phyloP scores from a whole-genome alignment of 2,888 invertebrate genomes.

The Drosophila mulleri region DNA sequence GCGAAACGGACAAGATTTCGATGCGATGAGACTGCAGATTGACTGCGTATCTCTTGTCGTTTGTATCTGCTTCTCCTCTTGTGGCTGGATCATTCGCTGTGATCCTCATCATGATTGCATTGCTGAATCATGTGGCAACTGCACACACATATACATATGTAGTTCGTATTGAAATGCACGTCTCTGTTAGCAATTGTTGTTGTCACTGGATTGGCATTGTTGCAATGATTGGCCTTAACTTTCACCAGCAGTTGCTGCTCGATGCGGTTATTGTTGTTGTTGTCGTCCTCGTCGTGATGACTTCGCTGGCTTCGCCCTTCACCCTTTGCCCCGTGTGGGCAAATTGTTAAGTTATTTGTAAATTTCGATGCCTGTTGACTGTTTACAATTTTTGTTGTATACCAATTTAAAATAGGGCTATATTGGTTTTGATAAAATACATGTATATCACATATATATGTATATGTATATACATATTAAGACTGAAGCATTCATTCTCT shows the following conservation, averaged over 20 bases:
- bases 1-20: slow-evolving; percentile 18
- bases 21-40: slow-evolving; percentile 20
- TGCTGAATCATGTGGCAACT: slow-evolving; percentile 30
- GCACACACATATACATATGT: slow-evolving; percentile 12
- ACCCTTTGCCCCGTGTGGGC: slow-evolving; percentile 52
- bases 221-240: slow-evolving; percentile 77
- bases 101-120: slow-evolving; percentile 42
- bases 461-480: too few relatives aligned
- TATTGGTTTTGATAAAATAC: neutral
- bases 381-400: slow-evolving; percentile 27
- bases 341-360: slow-evolving; percentile 81
- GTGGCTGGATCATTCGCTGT: slow-evolving; percentile 24
- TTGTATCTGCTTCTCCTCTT: slow-evolving; percentile 40
- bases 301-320: slow-evolving; percentile 58
- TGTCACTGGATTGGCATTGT: slow-evolving; percentile 61
- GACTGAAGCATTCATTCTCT: too few relatives aligned
- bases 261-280: slow-evolving; percentile 25
- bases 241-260: slow-evolving; percentile 59
- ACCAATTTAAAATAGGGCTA: too few relatives aligned
- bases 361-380: slow-evolving; percentile 63
- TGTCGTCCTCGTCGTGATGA: slow-evolving; percentile 70
- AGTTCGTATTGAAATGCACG: slow-evolving; percentile 74
- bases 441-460: too few relatives aligned
- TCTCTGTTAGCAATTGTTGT: slow-evolving; percentile 72
- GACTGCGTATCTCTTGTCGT: slow-evolving; percentile 52